Conservation (phyloP, 2,797 vertebrate species). For the Enteromius treurensis region DNA sequence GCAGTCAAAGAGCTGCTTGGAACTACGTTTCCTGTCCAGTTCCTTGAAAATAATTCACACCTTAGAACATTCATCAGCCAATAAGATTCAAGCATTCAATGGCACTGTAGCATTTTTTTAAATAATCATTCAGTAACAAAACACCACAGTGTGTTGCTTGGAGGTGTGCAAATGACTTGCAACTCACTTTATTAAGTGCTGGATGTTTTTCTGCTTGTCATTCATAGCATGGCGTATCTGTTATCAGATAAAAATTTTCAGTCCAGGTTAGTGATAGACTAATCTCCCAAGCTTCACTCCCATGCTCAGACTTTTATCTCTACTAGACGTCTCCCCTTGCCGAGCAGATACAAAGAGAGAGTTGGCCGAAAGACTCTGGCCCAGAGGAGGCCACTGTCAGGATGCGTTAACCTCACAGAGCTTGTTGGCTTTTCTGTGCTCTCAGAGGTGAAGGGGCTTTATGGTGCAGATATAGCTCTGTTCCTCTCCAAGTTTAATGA, state of each 20-base stretch:
- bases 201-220: neutral
- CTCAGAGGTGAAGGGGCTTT: conserved; percentile 34
- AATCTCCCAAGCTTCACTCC: conserved; percentile 41
- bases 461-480: conserved; percentile 12
- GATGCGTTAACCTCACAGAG: conserved; percentile 57
- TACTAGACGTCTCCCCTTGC: conserved; percentile 58
- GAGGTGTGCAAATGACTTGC: neutral
- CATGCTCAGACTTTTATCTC: conserved; percentile 62
- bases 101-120: neutral
- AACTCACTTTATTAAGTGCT: neutral
- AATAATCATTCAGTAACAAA: neutral
- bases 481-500: conserved; percentile 31
- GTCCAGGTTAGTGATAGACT: conserved; percentile 43
- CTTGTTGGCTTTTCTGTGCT: conserved; percentile 17
- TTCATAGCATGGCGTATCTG: neutral
- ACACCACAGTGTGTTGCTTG: neutral
- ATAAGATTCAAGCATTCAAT: neutral
- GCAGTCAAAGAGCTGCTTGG: too few species aligned
- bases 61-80: neutral
- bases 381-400: conserved; percentile 52
- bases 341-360: conserved; percentile 52
- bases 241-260: neutral
- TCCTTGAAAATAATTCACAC: too few species aligned
- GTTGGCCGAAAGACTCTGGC: conserved; percentile 45
- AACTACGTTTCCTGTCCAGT: too few species aligned